phyloP scores from a whole-genome alignment of 2,888 invertebrate species.

The Trimorus sp. region DNA sequence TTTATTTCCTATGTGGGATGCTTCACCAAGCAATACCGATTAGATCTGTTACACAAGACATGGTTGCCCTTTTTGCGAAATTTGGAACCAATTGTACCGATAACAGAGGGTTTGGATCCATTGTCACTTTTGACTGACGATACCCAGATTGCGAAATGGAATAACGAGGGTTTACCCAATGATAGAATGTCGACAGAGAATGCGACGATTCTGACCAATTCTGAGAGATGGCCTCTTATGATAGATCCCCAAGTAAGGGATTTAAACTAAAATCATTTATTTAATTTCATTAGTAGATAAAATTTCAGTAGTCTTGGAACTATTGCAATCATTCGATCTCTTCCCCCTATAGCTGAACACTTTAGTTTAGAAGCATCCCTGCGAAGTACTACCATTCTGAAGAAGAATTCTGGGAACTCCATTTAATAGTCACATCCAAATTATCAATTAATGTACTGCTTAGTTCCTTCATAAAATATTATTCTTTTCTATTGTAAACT shows the following conservation, averaged over 20 bases:
- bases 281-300: too few species aligned
- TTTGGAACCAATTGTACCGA: slow-evolving; percentile 84
- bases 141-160: slow-evolving; percentile 96
- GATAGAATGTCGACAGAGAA: slow-evolving; percentile 98
- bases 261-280: too few species aligned
- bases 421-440: too few species aligned
- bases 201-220: slow-evolving; percentile 94
- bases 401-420: too few species aligned
- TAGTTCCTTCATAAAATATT: too few species aligned
- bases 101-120: slow-evolving; percentile 91
- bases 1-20: slow-evolving; percentile 98
- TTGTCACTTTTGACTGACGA: slow-evolving; percentile 94
- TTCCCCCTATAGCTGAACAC: too few species aligned
- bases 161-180: slow-evolving; percentile 95
- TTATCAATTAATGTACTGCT: too few species aligned
- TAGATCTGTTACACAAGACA: slow-evolving; percentile 88
- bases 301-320: too few species aligned
- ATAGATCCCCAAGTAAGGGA: slow-evolving; percentile 90
- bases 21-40: slow-evolving; percentile 92
- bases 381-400: too few species aligned
- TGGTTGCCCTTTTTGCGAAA: slow-evolving; percentile 91
- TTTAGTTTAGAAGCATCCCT: too few species aligned
- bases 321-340: too few species aligned
- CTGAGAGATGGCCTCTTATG: slow-evolving; percentile 96
- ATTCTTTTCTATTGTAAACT: too few species aligned